phyloP scores from a whole-genome alignment of 1,140 invertebrate genomes.

The Tribolium castaneum region DNA sequence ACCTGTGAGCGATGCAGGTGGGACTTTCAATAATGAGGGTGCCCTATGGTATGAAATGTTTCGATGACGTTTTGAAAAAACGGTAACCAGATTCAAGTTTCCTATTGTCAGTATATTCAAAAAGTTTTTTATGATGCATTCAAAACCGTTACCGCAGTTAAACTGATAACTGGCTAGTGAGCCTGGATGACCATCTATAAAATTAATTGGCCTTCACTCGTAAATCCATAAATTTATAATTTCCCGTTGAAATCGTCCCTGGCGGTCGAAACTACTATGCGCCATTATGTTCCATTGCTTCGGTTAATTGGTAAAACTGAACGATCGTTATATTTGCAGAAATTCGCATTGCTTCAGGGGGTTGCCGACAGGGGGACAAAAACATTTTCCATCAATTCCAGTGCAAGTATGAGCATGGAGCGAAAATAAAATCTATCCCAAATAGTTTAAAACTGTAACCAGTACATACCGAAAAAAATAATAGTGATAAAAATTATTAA shows the following conservation, averaged over 20 bases:
- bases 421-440: too few species aligned
- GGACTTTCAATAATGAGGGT: slow-evolving; percentile 14
- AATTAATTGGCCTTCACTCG: slow-evolving; percentile 59
- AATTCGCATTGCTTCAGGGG: not conserved
- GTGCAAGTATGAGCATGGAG: too few species aligned
- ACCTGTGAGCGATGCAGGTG: slow-evolving; percentile 20
- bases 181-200: slow-evolving; percentile 48
- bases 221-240: slow-evolving; percentile 60
- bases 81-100: slow-evolving; percentile 10
- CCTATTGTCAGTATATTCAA: slow-evolving; percentile 23
- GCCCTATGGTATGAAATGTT: slow-evolving; percentile 25
- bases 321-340: not conserved
- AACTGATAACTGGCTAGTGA: slow-evolving; percentile 22
- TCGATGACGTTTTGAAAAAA: slow-evolving; percentile 8
- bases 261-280: slow-evolving; percentile 29
- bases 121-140: slow-evolving; percentile 52
- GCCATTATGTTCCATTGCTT: slow-evolving; percentile 38
- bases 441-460: too few species aligned
- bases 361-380: not conserved
- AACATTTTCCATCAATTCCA: not conserved
- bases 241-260: slow-evolving; percentile 49
- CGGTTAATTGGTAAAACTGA: slow-evolving; percentile 27
- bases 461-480: not conserved
- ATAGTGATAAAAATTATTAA: not conserved
- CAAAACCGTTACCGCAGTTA: slow-evolving; percentile 48